Evolutionary conservation across 2,113 vertebrate genomes (phyloP).

Genomic region (Pseudopipra pipra): DNA sequence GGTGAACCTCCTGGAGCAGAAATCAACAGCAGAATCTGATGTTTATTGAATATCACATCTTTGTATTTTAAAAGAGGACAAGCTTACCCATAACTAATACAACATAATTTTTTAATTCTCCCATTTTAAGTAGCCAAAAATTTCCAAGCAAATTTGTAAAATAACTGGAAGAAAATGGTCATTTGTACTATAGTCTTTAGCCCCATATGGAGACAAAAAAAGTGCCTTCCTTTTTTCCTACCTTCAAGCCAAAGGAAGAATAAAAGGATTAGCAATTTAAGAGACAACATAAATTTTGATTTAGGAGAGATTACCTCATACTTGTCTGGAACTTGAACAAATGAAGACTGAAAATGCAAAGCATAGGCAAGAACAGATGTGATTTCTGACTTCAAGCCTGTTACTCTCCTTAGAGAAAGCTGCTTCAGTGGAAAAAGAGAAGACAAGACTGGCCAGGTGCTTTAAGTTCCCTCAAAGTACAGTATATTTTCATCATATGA

Average conservation of each 20-base stretch:
- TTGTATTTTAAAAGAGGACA: neutral
- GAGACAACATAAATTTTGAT: slow-evolving; percentile 12
- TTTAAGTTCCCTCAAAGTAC: neutral
- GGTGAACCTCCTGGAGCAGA: neutral
- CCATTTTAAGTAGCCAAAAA: neutral
- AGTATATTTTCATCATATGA: neutral
- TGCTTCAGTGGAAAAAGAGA: neutral
- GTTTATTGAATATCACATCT: neutral
- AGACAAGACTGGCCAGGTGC: neutral
- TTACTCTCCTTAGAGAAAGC: slow-evolving; percentile 1
- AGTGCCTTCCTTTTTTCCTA: neutral
- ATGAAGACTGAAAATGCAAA: slow-evolving; percentile 37
- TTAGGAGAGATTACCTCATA: slow-evolving; percentile 56
- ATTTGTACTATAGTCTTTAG: neutral
- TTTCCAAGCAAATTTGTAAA: neutral
- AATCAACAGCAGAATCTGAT: neutral
- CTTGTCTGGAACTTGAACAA: slow-evolving; percentile 47
- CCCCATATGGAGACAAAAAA: neutral
- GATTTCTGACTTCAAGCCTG: slow-evolving; percentile 39
- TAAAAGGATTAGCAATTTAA: slow-evolving; percentile 9
- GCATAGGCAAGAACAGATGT: slow-evolving; percentile 1
- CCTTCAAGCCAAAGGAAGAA: neutral
- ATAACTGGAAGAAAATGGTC: neutral
- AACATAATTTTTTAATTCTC: neutral
- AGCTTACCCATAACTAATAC: neutral